Percentiles rank a stretch among this genome's conserved stretches.
Evolutionary conservation across 2,888 invertebrate genomes (phyloP).

Genomic region (Blastobasis lacticolella): DNA sequence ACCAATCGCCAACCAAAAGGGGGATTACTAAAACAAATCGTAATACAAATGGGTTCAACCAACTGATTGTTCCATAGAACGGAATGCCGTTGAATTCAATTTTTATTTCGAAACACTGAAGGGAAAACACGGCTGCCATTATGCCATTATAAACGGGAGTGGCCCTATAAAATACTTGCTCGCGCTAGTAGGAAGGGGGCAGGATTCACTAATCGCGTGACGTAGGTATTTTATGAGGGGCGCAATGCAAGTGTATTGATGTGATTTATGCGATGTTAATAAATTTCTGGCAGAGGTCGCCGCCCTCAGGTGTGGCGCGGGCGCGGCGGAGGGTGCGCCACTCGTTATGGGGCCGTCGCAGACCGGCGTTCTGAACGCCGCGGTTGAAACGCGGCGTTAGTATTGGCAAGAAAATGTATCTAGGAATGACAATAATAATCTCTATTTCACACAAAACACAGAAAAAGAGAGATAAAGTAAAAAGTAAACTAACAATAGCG

Average conservation of each 20-base stretch:
- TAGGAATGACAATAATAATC: too few species aligned
- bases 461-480: too few species aligned
- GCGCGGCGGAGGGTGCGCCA: too few species aligned
- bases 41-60: too few species aligned
- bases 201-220: slow-evolving; percentile 19
- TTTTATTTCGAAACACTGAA: too few species aligned
- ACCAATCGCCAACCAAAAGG: too few species aligned
- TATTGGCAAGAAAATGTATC: too few species aligned
- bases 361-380: slow-evolving; percentile 15
- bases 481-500: too few species aligned
- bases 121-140: neutral
- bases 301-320: slow-evolving; percentile 7
- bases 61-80: too few species aligned
- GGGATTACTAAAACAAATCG: too few species aligned
- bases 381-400: neutral
- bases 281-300: slow-evolving; percentile 41
- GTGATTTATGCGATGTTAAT: slow-evolving; percentile 49
- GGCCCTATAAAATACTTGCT: slow-evolving; percentile 8
- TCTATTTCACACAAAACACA: too few species aligned
- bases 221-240: slow-evolving; percentile 26
- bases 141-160: slow-evolving; percentile 3
- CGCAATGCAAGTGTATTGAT: slow-evolving; percentile 30
- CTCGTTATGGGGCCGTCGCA: slow-evolving; percentile 9
- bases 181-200: slow-evolving; percentile 3
- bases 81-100: too few species aligned